phyloP scores from a whole-genome alignment of 2,113 vertebrate genomes.

The Syngnathus typhle region DNA sequence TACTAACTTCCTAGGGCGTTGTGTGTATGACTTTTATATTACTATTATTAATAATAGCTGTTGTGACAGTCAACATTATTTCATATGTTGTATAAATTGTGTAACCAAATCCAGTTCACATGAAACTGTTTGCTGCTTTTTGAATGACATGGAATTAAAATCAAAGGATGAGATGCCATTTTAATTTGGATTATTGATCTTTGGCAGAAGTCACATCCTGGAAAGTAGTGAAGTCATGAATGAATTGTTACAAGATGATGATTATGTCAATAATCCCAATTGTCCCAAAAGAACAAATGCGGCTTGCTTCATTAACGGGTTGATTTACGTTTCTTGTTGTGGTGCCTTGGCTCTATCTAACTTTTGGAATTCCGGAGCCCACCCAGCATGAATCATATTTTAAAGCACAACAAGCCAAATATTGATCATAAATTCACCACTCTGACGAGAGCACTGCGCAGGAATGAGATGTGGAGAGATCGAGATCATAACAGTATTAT shows the following conservation, averaged over 20 bases:
- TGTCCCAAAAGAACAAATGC: not conserved
- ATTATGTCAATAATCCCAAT: not conserved
- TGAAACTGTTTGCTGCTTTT: not conserved
- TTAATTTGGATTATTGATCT: not conserved
- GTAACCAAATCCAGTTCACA: not conserved
- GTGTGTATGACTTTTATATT: too few species aligned
- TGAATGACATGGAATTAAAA: not conserved
- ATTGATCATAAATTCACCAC: slow-evolving; percentile 10
- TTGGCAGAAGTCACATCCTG: not conserved
- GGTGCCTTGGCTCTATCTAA: not conserved
- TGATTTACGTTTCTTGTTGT: not conserved
- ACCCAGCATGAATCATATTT: slow-evolving; percentile 11
- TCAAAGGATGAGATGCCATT: not conserved
- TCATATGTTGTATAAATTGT: not conserved
- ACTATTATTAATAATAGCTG: too few species aligned
- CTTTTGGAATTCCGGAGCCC: not conserved
- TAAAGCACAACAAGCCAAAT: slow-evolving; percentile 5
- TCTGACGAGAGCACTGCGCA: slow-evolving; percentile 12
- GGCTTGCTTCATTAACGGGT: not conserved
- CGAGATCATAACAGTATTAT: slow-evolving; percentile 28
- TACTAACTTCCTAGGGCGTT: too few species aligned
- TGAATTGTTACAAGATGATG: not conserved
- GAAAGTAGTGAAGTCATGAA: not conserved
- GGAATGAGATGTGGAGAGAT: slow-evolving; percentile 25
- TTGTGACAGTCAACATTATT: too few species aligned